A percentile compares a stretch with the other conserved stretches of the same genome.
Conservation (phyloP, 2,797 vertebrate species). For the Crax fasciolata region DNA sequence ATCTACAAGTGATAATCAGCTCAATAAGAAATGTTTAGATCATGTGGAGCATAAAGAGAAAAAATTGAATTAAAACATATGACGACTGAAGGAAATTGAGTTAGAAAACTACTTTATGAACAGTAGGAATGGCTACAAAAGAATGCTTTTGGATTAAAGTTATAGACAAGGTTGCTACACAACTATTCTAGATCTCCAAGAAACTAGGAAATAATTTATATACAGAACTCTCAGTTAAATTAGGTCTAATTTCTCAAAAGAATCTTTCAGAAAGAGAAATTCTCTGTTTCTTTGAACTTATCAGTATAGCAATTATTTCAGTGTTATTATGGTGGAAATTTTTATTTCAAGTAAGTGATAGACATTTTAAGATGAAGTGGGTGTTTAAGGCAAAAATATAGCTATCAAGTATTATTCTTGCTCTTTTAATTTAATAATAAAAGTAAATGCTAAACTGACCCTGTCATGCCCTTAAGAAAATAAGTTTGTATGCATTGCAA, state of each 20-base stretch:
- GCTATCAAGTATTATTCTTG: background rate
- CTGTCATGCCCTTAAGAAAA: rapidly evolving
- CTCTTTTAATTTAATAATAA: background rate
- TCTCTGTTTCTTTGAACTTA: background rate
- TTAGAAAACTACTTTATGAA: conserved; percentile 17
- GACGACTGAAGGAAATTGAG: background rate
- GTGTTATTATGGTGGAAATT: background rate
- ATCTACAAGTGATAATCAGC: conserved; percentile 15
- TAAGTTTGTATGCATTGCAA: background rate
- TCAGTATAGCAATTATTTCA: background rate
- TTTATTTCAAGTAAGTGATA: background rate
- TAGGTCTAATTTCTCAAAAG: conserved; percentile 26
- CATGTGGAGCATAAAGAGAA: background rate
- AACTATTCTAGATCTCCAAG: background rate
- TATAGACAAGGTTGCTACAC: background rate
- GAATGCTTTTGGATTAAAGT: conserved; percentile 44
- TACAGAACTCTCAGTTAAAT: conserved; percentile 31
- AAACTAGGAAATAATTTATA: conserved; percentile 11
- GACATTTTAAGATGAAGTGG: background rate
- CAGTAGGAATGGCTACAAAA: conserved; percentile 13
- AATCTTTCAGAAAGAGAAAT: conserved; percentile 38
- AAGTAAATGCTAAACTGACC: background rate
- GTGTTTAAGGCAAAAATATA: background rate
- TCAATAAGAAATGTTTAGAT: conserved; percentile 41
- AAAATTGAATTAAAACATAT: background rate